Conservation (phyloP, 2,113 vertebrate genomes). For the Takifugu flavidus region DNA sequence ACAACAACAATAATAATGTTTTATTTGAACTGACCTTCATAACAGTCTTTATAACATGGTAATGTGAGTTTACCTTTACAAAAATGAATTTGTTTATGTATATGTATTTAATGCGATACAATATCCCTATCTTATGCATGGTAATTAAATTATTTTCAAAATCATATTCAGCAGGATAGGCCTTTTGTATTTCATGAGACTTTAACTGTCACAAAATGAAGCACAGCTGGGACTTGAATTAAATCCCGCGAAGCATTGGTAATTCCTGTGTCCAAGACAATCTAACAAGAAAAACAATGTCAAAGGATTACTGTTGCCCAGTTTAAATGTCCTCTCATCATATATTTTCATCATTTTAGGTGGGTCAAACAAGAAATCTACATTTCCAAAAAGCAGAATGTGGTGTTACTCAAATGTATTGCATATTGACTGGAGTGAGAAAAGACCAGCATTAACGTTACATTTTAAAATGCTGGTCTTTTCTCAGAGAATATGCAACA, state of each 20-base stretch:
- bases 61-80: too few species aligned
- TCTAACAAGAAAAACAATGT: neutral
- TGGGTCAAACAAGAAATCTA: neutral
- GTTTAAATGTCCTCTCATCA: neutral
- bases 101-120: neutral
- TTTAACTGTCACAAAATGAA: neutral
- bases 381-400: neutral
- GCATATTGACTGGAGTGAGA: neutral
- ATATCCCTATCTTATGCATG: neutral
- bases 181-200: neutral
- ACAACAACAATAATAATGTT: too few species aligned
- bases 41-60: too few species aligned
- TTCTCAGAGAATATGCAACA: neutral
- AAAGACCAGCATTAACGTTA: too few species aligned
- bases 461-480: neutral
- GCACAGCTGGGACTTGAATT: neutral
- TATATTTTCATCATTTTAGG: neutral
- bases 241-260: neutral
- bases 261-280: neutral
- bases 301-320: slow-evolving; percentile 1
- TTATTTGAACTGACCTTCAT: too few species aligned
- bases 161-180: neutral
- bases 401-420: neutral
- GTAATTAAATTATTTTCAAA: neutral
- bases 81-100: neutral